Evolutionary conservation across 2,888 invertebrate species (phyloP).

Genomic region (Xestia ashworthii): DNA sequence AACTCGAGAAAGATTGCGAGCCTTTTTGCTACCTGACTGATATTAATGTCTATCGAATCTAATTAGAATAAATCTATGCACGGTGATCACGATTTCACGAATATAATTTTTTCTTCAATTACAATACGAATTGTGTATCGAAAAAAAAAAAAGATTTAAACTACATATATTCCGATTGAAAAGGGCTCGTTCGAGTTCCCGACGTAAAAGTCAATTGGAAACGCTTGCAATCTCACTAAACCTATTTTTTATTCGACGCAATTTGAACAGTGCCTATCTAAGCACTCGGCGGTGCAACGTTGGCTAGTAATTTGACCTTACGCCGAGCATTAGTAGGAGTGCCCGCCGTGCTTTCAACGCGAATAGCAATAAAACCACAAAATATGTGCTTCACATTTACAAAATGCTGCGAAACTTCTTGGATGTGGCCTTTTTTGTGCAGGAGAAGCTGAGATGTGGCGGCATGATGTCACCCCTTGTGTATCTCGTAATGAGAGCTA

Average conservation of each 20-base stretch:
- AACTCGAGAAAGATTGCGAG: constrained; percentile 24
- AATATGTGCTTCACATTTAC: constrained; percentile 80
- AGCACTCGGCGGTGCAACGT: constrained; percentile 77
- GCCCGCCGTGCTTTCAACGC: constrained; percentile 82
- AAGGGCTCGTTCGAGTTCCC: constrained; percentile 56
- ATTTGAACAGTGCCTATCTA: constrained; percentile 83
- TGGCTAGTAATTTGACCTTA: constrained; percentile 86
- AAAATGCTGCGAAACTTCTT: constrained; percentile 76
- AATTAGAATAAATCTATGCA: constrained; percentile 59
- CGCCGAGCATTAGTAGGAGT: constrained; percentile 83
- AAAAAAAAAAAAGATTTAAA: constrained; percentile 57
- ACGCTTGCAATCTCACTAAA: constrained; percentile 79
- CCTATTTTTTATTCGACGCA: constrained; percentile 81
- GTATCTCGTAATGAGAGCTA: constrained; percentile 49
- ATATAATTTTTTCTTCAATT: constrained; percentile 63
- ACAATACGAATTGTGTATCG: constrained; percentile 61
- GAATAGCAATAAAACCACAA: constrained; percentile 82
- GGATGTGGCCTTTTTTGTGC: constrained; percentile 76
- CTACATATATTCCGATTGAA: constrained; percentile 49
- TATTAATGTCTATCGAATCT: constrained; percentile 58
- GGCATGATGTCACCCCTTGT: constrained; percentile 57
- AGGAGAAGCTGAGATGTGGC: constrained; percentile 31
- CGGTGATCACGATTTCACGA: constrained; percentile 53
- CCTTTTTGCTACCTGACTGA: constrained; percentile 52
- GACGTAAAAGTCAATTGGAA: constrained; percentile 76